A percentile compares a stretch with the other conserved stretches of the same genome.
Evolutionary conservation across 2,113 vertebrate species (phyloP).

Genomic region (Siniperca chuatsi): DNA sequence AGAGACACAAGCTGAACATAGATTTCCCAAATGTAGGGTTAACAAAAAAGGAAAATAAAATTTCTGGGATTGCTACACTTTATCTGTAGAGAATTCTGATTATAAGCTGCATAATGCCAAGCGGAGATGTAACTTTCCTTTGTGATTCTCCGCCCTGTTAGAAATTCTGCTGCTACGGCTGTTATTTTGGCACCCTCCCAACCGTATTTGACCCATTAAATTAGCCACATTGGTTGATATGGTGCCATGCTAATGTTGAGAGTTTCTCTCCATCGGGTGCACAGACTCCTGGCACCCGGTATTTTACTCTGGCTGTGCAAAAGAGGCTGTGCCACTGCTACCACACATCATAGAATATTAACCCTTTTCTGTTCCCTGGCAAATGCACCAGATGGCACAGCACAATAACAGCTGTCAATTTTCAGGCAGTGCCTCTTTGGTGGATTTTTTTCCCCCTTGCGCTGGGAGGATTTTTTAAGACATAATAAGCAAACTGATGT

Average conservation of each 20-base stretch:
- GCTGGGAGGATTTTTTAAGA: slow-evolving; percentile 80
- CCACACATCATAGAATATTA: slow-evolving; percentile 90
- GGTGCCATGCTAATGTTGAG: slow-evolving; percentile 82
- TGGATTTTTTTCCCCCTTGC: slow-evolving; percentile 76
- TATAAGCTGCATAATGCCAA: slow-evolving; percentile 60
- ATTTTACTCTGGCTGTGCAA: slow-evolving; percentile 77
- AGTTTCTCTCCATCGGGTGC: slow-evolving; percentile 83
- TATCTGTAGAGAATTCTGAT: slow-evolving; percentile 56
- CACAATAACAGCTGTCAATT: slow-evolving; percentile 89
- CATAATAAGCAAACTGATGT: slow-evolving; percentile 84
- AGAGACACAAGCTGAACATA: slow-evolving; percentile 44
- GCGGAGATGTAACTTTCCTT: slow-evolving; percentile 58
- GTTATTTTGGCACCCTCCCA: slow-evolving; percentile 82
- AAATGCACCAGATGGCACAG: slow-evolving; percentile 86
- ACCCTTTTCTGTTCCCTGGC: slow-evolving; percentile 88
- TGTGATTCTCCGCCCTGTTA: slow-evolving; percentile 65
- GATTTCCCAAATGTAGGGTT: slow-evolving; percentile 54
- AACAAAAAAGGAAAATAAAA: slow-evolving; percentile 42
- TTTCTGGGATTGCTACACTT: slow-evolving; percentile 22
- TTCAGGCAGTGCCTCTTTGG: slow-evolving; percentile 85
- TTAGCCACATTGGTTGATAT: slow-evolving; percentile 84
- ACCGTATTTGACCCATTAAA: slow-evolving; percentile 84
- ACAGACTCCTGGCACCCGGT: slow-evolving; percentile 80
- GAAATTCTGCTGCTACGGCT: slow-evolving; percentile 75
- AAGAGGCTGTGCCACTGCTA: slow-evolving; percentile 81